Percentiles rank a stretch among this genome's conserved stretches.
Conservation (phyloP, 2,113 vertebrate species). For the Poecilia latipinna region DNA sequence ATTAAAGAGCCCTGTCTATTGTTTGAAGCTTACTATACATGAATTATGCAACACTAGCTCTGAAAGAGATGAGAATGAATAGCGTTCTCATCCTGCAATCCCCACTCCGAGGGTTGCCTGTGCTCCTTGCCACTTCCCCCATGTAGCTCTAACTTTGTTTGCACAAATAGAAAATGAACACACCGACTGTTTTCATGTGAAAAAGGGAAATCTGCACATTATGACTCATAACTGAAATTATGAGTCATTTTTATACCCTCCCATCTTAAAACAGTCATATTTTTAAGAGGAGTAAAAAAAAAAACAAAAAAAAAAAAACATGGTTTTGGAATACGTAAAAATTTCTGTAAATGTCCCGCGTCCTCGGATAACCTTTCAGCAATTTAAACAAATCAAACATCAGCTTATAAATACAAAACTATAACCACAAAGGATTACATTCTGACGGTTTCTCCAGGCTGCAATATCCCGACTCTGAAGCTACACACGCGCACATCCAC, state of each 20-base stretch:
- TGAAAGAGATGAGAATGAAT: conserved; percentile 19
- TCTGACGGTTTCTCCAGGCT: not conserved
- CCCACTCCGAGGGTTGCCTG: conserved; percentile 32
- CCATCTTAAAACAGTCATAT: conserved; percentile 37
- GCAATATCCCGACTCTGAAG: conserved; percentile 1
- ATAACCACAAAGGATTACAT: conserved; percentile 1
- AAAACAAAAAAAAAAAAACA: conserved; percentile 8
- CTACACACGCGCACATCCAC: not conserved
- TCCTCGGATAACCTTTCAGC: not conserved
- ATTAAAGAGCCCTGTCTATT: not conserved
- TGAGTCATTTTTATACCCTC: conserved; percentile 63
- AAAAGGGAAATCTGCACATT: conserved; percentile 47
- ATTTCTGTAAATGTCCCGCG: not conserved
- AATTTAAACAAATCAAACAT: not conserved
- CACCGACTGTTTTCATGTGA: conserved; percentile 42
- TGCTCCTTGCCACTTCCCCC: conserved; percentile 48
- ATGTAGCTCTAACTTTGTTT: conserved; percentile 35
- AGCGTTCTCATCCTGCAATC: conserved; percentile 6
- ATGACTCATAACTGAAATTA: conserved; percentile 68
- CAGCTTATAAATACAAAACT: not conserved
- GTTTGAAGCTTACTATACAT: not conserved
- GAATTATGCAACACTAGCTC: not conserved
- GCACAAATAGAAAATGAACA: conserved; percentile 28
- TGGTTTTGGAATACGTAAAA: not conserved
- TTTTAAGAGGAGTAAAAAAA: not conserved